Percentiles rank a stretch among this genome's conserved stretches.
These are phyloP conservation scores for Apistogramma diplotaenia DNA, from an alignment of 2,113 vertebrate species.

Conservation along the genomic window DNA sequence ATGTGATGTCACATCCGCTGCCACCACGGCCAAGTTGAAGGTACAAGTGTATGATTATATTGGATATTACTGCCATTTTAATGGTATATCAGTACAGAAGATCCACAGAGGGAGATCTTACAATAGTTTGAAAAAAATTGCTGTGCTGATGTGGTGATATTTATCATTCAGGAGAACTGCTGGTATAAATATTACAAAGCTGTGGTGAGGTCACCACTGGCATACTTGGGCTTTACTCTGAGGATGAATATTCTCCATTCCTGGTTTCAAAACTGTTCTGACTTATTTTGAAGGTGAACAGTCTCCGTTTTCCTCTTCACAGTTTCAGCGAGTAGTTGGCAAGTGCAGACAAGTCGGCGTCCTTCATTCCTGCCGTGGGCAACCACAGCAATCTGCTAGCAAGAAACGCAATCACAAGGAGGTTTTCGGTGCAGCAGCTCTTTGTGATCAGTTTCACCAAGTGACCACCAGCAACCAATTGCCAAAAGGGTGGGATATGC, in stretches of 20 bases:
- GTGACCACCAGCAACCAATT: neutral
- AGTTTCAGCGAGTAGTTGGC: neutral
- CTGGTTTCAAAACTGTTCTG: neutral
- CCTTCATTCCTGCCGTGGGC: neutral
- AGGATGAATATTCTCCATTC: neutral
- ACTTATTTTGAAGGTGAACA: neutral
- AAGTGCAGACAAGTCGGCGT: neutral
- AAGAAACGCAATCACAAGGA: neutral
- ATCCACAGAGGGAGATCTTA: neutral
- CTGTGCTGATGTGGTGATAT: no score
- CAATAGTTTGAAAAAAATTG: neutral
- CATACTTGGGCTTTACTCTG: neutral
- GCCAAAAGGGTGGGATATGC: neutral
- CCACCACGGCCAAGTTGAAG: neutral
- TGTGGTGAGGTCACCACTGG: no score
- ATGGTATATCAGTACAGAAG: no score
- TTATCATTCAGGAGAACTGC: neutral
- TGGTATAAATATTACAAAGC: neutral
- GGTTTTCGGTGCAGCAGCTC: neutral
- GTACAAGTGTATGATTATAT: neutral
- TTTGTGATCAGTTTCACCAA: neutral
- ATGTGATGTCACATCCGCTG: neutral
- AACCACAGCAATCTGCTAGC: neutral
- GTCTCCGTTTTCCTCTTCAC: neutral
- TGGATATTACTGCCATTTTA: neutral